Evolutionary conservation across 2,113 vertebrate species (phyloP), one percentile per base, ranked within the genome.

Genomic region (Trachemys scripta): DNA sequence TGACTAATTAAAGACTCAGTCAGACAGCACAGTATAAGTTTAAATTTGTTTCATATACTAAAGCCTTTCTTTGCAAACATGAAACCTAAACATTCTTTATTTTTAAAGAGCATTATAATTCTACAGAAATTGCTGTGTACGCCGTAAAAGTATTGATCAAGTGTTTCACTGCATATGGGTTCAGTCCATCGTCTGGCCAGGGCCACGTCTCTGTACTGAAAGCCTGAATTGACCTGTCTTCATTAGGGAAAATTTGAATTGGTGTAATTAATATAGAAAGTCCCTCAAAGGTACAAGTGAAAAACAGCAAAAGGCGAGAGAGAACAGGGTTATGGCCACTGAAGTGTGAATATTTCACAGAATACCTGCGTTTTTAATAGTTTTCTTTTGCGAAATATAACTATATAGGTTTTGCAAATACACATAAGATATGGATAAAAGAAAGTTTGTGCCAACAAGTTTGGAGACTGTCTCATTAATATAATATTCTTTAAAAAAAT

Each of bases 1-100:
- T 80, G 27, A 75, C 80, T 95, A 42, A 94, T 87, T 96, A 91
- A 92, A 80, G 62, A 8, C 2, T 84, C 69, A 94, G 80, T 4
- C 45, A 82, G 35, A 54, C 35, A 82, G 14, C 27, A 53, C 45
- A 76, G 2, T 4, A 38, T 86, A 31, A 49, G 11, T 84, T 90
- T 78, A 53, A 50, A 75, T 89, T 91, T 93, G 14, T 4, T 85
- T 3, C 51, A 22, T 5, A 2, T 87, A 14, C 38, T 20, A 90
- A 45, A 95, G 13, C 13, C 24, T 86, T 1, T 82, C n/a, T 91
- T 82, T 90, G 12, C 57, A 90, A 90, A 50, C 1, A 80, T 19
- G 35, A 5, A 1, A 42, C 22, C 38, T 76, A 42, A 25, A 76
- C 25, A 25, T 25, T 5, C 25, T 22, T 25, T 75, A 47, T 47